phyloP scores from a whole-genome alignment of 2,888 invertebrate genomes.

The Formica aserva region DNA sequence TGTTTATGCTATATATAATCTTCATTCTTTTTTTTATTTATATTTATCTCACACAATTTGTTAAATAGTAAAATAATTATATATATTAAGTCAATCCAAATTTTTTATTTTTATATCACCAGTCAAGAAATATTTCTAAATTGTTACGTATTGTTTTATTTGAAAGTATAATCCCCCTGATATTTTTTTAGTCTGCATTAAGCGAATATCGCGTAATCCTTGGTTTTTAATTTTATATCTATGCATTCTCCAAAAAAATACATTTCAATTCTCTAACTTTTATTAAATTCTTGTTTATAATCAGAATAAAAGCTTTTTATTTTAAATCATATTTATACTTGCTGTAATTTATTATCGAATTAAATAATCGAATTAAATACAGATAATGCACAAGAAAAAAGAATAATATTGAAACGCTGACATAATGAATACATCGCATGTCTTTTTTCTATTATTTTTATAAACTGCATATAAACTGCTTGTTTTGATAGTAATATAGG shows the following conservation, averaged over 20 bases:
- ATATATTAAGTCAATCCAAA: not conserved
- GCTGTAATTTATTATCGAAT: not conserved
- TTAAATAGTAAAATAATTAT: not conserved
- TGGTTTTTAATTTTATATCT: not conserved
- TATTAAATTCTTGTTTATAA: not conserved
- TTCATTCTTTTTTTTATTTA: not conserved
- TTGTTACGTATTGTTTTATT: not conserved
- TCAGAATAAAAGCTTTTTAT: not conserved
- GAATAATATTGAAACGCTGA: slow-evolving; percentile 8
- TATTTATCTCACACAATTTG: not conserved
- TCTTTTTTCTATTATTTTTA: slow-evolving; percentile 4
- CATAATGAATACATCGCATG: not conserved
- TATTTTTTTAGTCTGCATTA: not conserved
- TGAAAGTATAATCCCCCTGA: not conserved
- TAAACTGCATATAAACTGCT: not conserved
- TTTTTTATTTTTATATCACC: not conserved
- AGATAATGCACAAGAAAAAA: not conserved
- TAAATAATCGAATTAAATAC: not conserved
- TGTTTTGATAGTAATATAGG: slow-evolving; percentile 9
- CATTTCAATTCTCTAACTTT: not conserved
- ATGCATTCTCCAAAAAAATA: not conserved
- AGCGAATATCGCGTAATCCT: not conserved
- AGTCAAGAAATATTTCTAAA: not conserved
- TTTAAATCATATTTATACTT: not conserved
- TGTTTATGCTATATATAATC: not conserved